phyloP scores from a whole-genome alignment of 1,140 invertebrate species.

The Colletes latitarsis region DNA sequence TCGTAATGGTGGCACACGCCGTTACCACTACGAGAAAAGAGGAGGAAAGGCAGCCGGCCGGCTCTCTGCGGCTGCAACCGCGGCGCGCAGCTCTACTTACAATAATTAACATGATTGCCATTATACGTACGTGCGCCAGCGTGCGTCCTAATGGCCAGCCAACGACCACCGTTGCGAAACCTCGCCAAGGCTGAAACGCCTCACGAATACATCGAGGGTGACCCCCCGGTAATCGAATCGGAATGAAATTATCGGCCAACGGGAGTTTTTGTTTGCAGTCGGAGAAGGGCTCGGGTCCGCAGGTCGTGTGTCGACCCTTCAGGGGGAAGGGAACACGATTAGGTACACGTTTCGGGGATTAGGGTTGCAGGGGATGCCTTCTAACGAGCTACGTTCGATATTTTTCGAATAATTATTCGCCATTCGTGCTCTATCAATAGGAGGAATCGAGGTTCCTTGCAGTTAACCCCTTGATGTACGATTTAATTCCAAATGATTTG shows the following conservation, averaged over 20 bases:
- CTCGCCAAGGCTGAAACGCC: slow-evolving; percentile 27
- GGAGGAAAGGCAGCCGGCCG: slow-evolving; percentile 24
- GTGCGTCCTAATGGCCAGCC: slow-evolving; percentile 68
- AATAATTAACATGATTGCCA: slow-evolving; percentile 80
- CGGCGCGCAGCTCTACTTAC: slow-evolving; percentile 71
- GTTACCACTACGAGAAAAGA: slow-evolving; percentile 67
- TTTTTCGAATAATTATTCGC: too few relatives aligned
- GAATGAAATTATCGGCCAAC: background rate
- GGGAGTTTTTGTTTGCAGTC: background rate
- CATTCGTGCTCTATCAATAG: too few relatives aligned
- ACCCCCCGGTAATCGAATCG: background rate
- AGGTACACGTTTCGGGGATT: too few relatives aligned
- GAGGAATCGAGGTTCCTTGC: too few relatives aligned
- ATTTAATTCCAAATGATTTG: too few relatives aligned
- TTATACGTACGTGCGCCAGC: slow-evolving; percentile 74
- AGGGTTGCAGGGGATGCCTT: too few relatives aligned
- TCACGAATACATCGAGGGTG: slow-evolving; percentile 11
- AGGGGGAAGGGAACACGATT: background rate
- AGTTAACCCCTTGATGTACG: too few relatives aligned
- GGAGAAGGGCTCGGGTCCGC: background rate
- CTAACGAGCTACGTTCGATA: too few relatives aligned
- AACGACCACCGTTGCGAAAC: slow-evolving; percentile 57
- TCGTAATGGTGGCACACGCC: slow-evolving; percentile 78
- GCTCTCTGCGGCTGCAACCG: slow-evolving; percentile 12
- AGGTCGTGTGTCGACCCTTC: background rate